phyloP scores from a whole-genome alignment of 1,140 invertebrate species.

The Archivesica marissinica region DNA sequence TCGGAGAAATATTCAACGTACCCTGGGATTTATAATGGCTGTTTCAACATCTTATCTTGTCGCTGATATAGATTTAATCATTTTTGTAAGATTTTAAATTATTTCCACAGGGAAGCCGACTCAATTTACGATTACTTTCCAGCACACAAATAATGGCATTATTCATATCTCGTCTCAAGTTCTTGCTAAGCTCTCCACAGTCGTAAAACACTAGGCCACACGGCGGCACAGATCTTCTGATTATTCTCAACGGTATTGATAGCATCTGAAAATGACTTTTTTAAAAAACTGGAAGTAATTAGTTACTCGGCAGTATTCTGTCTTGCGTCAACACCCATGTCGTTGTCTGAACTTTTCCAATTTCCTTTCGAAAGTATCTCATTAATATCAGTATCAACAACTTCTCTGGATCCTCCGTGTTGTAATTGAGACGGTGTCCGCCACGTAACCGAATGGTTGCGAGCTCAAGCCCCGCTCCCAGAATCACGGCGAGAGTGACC shows the following conservation, averaged over 20 bases:
- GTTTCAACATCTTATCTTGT: conserved; percentile 16
- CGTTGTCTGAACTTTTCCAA: too few species aligned
- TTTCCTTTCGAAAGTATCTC: too few species aligned
- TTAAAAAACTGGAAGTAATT: conserved; percentile 32
- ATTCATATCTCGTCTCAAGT: not conserved
- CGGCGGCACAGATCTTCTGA: not conserved
- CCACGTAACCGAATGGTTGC: too few species aligned
- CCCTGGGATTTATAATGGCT: conserved; percentile 10
- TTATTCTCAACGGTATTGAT: not conserved
- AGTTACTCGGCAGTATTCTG: too few species aligned
- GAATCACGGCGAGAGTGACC: too few species aligned
- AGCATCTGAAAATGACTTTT: conserved; percentile 34
- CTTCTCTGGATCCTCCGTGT: too few species aligned
- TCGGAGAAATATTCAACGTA: not conserved
- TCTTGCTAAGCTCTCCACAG: conserved; percentile 20
- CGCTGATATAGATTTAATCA: conserved; percentile 35
- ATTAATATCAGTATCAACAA: too few species aligned
- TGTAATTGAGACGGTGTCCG: too few species aligned
- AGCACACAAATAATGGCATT: conserved; percentile 4
- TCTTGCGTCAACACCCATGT: too few species aligned
- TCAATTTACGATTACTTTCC: conserved; percentile 12
- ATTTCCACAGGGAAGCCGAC: conserved; percentile 16
- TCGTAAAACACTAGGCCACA: conserved; percentile 20
- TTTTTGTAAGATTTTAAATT: conserved; percentile 50
- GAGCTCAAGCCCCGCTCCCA: too few species aligned